Conservation (phyloP, 2,888 invertebrate species). For the Agonum fuliginosum region DNA sequence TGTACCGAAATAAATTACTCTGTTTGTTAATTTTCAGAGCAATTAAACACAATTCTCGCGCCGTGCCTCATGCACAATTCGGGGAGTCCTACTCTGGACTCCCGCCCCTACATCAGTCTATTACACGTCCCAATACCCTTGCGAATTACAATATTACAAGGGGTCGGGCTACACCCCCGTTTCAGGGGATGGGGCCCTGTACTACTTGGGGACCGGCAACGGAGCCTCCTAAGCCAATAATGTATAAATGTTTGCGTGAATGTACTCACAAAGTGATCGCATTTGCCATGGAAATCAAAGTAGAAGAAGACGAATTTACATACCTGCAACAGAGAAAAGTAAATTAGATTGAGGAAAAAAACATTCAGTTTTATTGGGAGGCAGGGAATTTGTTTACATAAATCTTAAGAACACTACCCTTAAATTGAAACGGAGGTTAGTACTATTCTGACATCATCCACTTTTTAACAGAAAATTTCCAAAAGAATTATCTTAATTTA, state of each 20-base stretch:
- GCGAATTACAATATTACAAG: slow-evolving; percentile 69
- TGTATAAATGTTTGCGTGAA: slow-evolving; percentile 43
- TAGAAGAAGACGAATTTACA: slow-evolving; percentile 25
- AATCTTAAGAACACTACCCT: no score
- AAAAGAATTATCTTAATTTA: no score
- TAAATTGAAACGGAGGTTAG: no score
- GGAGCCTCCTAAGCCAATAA: slow-evolving; percentile 38
- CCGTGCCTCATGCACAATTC: slow-evolving; percentile 14
- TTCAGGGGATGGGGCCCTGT: slow-evolving; percentile 15
- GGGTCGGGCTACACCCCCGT: slow-evolving; percentile 55
- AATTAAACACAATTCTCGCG: slow-evolving; percentile 4
- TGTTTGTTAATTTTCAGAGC: slow-evolving; percentile 16
- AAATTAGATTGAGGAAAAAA: background rate
- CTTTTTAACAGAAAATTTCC: no score
- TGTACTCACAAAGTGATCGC: slow-evolving; percentile 49
- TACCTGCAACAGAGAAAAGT: slow-evolving; percentile 52
- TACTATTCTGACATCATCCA: no score
- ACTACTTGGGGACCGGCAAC: slow-evolving; percentile 14
- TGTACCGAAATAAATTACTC: background rate
- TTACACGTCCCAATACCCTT: slow-evolving; percentile 70
- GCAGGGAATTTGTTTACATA: no score
- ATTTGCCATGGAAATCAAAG: slow-evolving; percentile 17
- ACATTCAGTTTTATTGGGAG: no score
- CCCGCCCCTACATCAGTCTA: slow-evolving; percentile 63
- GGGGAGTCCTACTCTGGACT: slow-evolving; percentile 27